Base-by-base conservation (phyloP, 2,113 vertebrate species). In the Triplophysa dalaica region DNA sequence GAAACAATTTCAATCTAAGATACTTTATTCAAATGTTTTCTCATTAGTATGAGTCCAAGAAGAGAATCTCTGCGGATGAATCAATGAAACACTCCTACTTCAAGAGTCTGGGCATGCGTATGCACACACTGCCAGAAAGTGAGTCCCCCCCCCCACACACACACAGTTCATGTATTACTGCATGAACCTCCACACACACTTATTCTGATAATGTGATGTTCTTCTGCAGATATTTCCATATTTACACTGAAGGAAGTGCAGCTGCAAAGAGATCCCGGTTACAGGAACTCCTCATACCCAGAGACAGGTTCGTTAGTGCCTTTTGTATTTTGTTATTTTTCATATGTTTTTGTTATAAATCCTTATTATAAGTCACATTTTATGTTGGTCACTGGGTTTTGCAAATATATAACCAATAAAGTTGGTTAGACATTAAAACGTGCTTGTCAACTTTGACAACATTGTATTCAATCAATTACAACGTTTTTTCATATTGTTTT, bases 171-270 rank as follows among this genome's bases (percentile, higher is more conserved):
- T 66, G 17, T 26, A 78, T 19, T 29, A 33, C 22, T 63, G 22
- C 64, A 48, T 38, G 17, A 50, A 62, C 0, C 12, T 21, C 10
- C 24, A 65, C 24, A 67, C 24, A 67, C 9, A 58, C 60, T 26
- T 16, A 9, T 54, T 12, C 61, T 76, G 81, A 52, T 78, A 24
- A 24, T 8, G 33, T 75, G 48, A 13, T 82, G 26, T 86, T 19
- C 13, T 70, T 56, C 93, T 94, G 48, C 89, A 99, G 98, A 89
- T 88, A 86, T 95, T 80, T 99, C 98, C 70, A 95, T 99, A 93
- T 99, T 99, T 93, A 98, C 96, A 85, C 92, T 99, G 92, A 98
- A 98, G 91, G 98, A 99, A 85, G 93, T 99, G 89, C 97, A 98
- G 56, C 89, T 99, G 89, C 97, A 99, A 90, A 95, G 97, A 92